A percentile compares a stretch with the other conserved stretches of the same genome.
Conservation (phyloP, 2,113 vertebrate species). For the Leptobrachium ailaonicum region DNA sequence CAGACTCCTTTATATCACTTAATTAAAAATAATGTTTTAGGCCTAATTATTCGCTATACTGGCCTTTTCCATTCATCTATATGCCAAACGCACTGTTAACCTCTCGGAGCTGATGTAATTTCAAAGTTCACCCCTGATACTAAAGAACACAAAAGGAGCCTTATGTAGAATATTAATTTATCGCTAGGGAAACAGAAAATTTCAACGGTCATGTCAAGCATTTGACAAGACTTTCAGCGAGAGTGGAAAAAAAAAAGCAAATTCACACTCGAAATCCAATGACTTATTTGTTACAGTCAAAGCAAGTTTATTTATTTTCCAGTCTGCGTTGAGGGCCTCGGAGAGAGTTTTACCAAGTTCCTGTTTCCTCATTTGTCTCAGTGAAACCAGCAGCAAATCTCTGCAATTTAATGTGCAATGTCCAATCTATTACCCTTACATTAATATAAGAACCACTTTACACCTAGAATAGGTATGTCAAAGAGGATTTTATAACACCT, state of each 20-base stretch:
- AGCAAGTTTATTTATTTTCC: slow-evolving; percentile 12
- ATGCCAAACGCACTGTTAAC: slow-evolving; percentile 9
- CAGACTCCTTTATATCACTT: no score
- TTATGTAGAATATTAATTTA: slow-evolving; percentile 49
- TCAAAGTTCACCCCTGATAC: slow-evolving; percentile 13
- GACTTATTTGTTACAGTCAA: slow-evolving; percentile 10
- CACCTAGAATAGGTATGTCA: slow-evolving; percentile 1
- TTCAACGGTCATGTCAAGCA: slow-evolving; percentile 44
- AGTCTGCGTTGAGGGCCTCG: background rate
- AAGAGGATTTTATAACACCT: background rate
- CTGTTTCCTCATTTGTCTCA: slow-evolving; percentile 3
- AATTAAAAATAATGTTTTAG: no score
- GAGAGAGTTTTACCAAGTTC: background rate
- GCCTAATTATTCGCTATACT: no score
- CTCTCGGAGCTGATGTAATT: slow-evolving; percentile 17
- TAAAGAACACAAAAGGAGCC: slow-evolving; percentile 44
- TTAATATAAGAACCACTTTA: slow-evolving; percentile 17
- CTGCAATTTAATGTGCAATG: background rate
- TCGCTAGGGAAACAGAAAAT: slow-evolving; percentile 40
- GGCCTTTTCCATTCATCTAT: slow-evolving; percentile 16
- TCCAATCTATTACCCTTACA: slow-evolving; percentile 11
- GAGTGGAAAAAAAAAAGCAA: slow-evolving; percentile 24
- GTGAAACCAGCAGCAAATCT: slow-evolving; percentile 10
- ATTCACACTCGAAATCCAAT: background rate
- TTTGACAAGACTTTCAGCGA: slow-evolving; percentile 20